Conservation (phyloP, 2,888 invertebrate genomes). For the Hirtodrosophila histrioides region DNA sequence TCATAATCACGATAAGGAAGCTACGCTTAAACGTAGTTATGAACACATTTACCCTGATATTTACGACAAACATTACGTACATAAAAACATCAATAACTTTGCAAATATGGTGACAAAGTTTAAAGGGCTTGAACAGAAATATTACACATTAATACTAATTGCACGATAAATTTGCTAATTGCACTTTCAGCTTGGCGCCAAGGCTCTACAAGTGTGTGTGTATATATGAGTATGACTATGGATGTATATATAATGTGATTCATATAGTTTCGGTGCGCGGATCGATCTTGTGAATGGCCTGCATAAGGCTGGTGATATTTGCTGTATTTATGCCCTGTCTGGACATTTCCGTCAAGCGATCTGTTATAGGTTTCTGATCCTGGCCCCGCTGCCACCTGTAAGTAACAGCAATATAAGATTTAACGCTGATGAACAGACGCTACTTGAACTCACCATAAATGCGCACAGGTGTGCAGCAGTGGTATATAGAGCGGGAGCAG, state of each 20-base stretch:
- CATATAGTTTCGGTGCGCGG: slow-evolving; percentile 83
- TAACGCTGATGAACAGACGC: too few species aligned
- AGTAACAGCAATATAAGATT: slow-evolving; percentile 44
- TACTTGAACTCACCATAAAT: slow-evolving; percentile 86
- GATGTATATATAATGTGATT: slow-evolving; percentile 23
- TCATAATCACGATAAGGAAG: background rate
- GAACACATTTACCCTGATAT: background rate
- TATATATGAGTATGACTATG: slow-evolving; percentile 1
- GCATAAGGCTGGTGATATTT: slow-evolving; percentile 86
- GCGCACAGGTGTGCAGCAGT: slow-evolving; percentile 88
- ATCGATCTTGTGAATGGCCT: slow-evolving; percentile 87
- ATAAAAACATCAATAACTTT: slow-evolving; percentile 1
- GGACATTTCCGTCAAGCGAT: slow-evolving; percentile 87
- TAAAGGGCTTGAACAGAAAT: too few species aligned
- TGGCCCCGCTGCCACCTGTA: slow-evolving; percentile 87
- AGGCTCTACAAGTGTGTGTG: slow-evolving; percentile 8
- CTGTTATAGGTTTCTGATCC: slow-evolving; percentile 87
- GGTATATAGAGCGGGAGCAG: slow-evolving; percentile 89
- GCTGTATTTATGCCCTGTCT: slow-evolving; percentile 88
- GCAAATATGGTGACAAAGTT: too few species aligned
- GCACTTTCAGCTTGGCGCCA: slow-evolving; percentile 67
- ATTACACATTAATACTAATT: slow-evolving; percentile 50
- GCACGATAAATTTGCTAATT: slow-evolving; percentile 62
- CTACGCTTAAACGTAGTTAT: slow-evolving; percentile 3
- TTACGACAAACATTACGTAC: background rate